phyloP scores from a whole-genome alignment of 2,888 invertebrate species.

The Heliothis peltigera region DNA sequence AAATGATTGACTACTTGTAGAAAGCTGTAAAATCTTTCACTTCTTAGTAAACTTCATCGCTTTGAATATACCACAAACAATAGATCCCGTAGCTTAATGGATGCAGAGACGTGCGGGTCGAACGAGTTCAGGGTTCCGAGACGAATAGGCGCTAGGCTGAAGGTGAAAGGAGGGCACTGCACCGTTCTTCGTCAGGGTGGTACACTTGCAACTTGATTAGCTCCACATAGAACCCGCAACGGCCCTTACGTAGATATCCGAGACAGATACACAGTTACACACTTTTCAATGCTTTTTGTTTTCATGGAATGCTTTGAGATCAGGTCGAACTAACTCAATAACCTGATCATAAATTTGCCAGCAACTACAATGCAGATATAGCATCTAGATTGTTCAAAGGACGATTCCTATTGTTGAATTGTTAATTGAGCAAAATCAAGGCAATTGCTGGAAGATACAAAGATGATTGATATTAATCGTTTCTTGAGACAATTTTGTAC shows the following conservation, averaged over 20 bases:
- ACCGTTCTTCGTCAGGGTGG: slow-evolving; percentile 63
- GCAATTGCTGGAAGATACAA: slow-evolving; percentile 32
- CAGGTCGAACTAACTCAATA: slow-evolving; percentile 8
- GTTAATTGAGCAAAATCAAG: slow-evolving; percentile 41
- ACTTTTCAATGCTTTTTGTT: slow-evolving; percentile 13
- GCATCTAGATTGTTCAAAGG: slow-evolving; percentile 24
- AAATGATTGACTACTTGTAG: slow-evolving; percentile 14
- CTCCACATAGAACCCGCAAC: slow-evolving; percentile 49
- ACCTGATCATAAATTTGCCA: slow-evolving; percentile 31
- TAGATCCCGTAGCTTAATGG: slow-evolving; percentile 40
- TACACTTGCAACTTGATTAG: slow-evolving; percentile 54
- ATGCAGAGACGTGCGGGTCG: slow-evolving; percentile 60
- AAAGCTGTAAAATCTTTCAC: slow-evolving; percentile 9
- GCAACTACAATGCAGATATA: neutral
- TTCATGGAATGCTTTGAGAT: slow-evolving; percentile 7
- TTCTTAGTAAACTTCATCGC: slow-evolving; percentile 14
- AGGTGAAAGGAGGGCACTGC: slow-evolving; percentile 81
- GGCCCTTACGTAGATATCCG: slow-evolving; percentile 47
- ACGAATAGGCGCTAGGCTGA: slow-evolving; percentile 63
- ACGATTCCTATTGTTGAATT: slow-evolving; percentile 30
- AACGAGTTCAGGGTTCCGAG: slow-evolving; percentile 72
- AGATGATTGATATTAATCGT: slow-evolving; percentile 20
- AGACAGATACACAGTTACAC: slow-evolving; percentile 50
- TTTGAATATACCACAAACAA: slow-evolving; percentile 38
- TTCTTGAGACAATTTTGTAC: slow-evolving; percentile 27